Evolutionary conservation across 53 echinoderm and acorn worm genomes (phyloP).

Genomic region (Patiria pectinifera): DNA sequence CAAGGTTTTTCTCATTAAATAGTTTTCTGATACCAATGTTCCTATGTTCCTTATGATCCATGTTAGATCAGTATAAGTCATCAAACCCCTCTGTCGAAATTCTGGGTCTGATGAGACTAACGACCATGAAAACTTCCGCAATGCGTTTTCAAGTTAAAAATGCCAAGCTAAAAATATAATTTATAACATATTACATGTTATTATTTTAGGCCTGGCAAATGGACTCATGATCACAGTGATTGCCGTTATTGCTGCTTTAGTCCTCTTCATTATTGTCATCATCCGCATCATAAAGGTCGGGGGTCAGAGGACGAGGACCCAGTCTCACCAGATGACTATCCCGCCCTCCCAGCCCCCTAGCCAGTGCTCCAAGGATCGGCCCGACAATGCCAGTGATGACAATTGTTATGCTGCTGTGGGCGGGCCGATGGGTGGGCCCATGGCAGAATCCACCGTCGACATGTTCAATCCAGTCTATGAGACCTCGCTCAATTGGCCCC

Average conservation of each 20-base stretch:
- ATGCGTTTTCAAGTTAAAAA: no score
- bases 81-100: no score
- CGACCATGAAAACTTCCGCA: no score
- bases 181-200: no score
- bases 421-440: not conserved
- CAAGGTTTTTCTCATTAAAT: no score
- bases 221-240: not conserved
- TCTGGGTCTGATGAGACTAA: no score
- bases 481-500: constrained; percentile 16
- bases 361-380: not conserved
- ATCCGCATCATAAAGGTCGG: not conserved
- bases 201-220: not conserved
- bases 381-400: not conserved
- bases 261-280: constrained; percentile 18
- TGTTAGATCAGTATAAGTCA: no score
- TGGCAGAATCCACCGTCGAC: not conserved
- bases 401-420: not conserved
- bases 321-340: not conserved
- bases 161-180: no score
- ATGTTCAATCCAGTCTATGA: constrained; percentile 34
- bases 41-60: no score
- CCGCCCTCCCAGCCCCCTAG: not conserved
- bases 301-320: not conserved
- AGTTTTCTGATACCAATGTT: no score
- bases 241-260: not conserved